Conservation (phyloP, 1,140 invertebrate species). For the Drosophila bipectinata region DNA sequence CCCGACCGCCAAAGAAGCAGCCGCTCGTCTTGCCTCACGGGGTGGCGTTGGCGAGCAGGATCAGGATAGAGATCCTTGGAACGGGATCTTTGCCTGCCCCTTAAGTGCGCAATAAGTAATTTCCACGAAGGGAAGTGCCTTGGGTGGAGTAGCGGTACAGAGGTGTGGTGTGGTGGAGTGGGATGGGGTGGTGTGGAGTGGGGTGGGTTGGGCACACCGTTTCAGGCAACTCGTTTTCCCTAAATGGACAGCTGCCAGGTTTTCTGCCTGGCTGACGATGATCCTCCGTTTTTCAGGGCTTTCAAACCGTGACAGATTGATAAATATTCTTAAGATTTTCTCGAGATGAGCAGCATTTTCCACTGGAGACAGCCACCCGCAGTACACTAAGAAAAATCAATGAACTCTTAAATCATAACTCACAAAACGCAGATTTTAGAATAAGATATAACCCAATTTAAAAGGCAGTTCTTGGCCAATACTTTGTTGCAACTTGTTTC, state of each 20-base stretch:
- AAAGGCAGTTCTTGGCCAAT: too few species aligned
- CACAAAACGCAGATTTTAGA: too few species aligned
- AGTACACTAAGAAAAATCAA: constrained; percentile 22
- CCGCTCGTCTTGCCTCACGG: constrained; percentile 48
- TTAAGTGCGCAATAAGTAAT: constrained; percentile 62
- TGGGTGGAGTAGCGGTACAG: constrained; percentile 10
- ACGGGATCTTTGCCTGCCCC: constrained; percentile 29
- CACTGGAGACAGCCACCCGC: constrained; percentile 49
- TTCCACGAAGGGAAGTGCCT: constrained; percentile 28
- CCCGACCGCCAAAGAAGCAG: constrained; percentile 62
- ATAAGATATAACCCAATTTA: too few species aligned
- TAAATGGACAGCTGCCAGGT: constrained; percentile 65
- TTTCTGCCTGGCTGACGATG: constrained; percentile 10
- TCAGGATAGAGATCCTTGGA: constrained; percentile 26
- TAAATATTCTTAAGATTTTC: constrained; percentile 55
- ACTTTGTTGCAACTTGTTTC: too few species aligned
- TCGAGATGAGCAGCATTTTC: constrained; percentile 24
- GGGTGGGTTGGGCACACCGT: constrained; percentile 25
- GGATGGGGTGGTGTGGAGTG: constrained; percentile 15
- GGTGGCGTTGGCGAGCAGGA: constrained; percentile 65
- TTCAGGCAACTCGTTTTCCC: constrained; percentile 64
- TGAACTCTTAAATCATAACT: too few species aligned
- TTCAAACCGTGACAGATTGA: constrained; percentile 65
- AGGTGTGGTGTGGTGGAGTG: constrained; percentile 39
- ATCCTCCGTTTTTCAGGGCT: constrained; percentile 22